phyloP scores from a whole-genome alignment of 2,888 invertebrate genomes.

The Malthinus flaveolus region DNA sequence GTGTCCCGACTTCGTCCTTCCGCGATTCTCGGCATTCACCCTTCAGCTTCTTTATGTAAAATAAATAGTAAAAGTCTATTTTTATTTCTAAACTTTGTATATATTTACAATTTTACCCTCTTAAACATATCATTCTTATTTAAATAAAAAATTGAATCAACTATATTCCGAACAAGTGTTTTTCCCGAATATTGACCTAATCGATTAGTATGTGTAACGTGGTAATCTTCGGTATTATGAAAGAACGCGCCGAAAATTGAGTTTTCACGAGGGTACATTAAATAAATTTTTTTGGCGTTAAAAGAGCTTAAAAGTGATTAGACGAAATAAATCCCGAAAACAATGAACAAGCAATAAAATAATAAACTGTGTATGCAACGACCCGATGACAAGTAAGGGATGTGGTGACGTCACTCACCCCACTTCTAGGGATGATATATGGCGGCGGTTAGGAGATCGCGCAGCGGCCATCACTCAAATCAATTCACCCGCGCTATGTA shows the following conservation, averaged over 20 bases:
- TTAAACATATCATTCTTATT: no score
- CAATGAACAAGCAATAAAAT: slow-evolving; percentile 45
- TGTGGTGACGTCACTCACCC: slow-evolving; percentile 50
- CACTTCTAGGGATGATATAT: slow-evolving; percentile 60
- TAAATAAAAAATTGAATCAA: no score
- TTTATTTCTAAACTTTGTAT: background rate
- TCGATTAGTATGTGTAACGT: no score
- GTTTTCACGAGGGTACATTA: background rate
- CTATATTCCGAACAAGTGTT: no score
- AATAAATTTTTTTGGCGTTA: background rate
- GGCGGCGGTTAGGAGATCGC: slow-evolving; percentile 62
- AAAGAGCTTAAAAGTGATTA: slow-evolving; percentile 3
- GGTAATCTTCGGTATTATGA: no score
- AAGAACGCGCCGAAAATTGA: background rate
- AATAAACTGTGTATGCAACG: slow-evolving; percentile 45
- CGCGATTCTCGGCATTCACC: slow-evolving; percentile 27
- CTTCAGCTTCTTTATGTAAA: slow-evolving; percentile 24
- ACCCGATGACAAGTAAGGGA: slow-evolving; percentile 44
- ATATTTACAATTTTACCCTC: no score
- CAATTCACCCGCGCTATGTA: slow-evolving; percentile 47
- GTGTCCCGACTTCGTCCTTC: slow-evolving; percentile 33
- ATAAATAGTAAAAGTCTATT: slow-evolving; percentile 3
- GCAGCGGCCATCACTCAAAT: slow-evolving; percentile 62
- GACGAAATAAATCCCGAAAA: slow-evolving; percentile 29
- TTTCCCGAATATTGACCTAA: no score